Percentiles rank a stretch among this genome's conserved stretches.
Evolutionary conservation across 2,888 invertebrate genomes (phyloP).

Genomic region (Emmelina monodactyla): DNA sequence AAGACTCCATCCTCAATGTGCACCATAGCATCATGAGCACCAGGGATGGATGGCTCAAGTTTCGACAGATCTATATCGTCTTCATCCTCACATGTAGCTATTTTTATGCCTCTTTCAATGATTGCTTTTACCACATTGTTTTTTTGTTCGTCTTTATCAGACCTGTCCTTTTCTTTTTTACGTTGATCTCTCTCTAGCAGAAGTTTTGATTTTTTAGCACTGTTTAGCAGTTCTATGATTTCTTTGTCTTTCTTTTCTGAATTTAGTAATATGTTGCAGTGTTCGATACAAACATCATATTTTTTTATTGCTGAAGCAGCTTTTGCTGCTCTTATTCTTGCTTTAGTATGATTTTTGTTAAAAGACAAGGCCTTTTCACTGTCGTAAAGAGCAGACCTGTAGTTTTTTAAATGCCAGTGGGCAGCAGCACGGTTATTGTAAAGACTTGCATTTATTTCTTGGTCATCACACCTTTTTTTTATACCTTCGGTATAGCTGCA

Average conservation of each 20-base stretch:
- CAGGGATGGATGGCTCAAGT: conserved; percentile 71
- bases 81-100: conserved; percentile 59
- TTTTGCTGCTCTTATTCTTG: conserved; percentile 76
- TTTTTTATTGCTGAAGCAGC: conserved; percentile 72
- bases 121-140: conserved; percentile 45
- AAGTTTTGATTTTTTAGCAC: conserved; percentile 54
- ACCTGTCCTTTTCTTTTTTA: conserved; percentile 47
- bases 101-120: conserved; percentile 53
- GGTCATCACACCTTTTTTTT: conserved; percentile 74
- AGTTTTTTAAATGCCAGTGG: conserved; percentile 85
- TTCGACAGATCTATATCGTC: conserved; percentile 58
- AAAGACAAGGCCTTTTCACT: conserved; percentile 79
- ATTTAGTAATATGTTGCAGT: conserved; percentile 74
- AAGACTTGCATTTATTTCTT: conserved; percentile 79
- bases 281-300: conserved; percentile 74
- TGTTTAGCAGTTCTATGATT: conserved; percentile 30
- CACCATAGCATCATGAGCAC: conserved; percentile 71
- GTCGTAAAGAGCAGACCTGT: conserved; percentile 80
- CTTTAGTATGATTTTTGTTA: conserved; percentile 81
- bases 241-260: conserved; percentile 64
- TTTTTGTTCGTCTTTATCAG: conserved; percentile 45
- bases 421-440: conserved; percentile 93
- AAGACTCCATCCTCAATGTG: conserved; percentile 68
- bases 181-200: conserved; percentile 63
- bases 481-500: conserved; percentile 89